Conservation (phyloP, 2,888 invertebrate genomes). For the Luperina testacea region DNA sequence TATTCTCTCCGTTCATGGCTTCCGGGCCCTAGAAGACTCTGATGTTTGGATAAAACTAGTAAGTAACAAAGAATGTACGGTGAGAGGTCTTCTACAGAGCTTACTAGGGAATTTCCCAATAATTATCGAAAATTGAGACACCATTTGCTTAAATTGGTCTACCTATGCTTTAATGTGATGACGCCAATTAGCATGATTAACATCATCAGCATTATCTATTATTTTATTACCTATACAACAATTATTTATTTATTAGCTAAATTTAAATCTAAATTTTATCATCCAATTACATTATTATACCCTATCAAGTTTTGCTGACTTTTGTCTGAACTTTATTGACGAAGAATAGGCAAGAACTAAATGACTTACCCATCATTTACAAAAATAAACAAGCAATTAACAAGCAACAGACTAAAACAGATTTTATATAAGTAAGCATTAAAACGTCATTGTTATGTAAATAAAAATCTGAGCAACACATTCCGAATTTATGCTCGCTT, state of each 20-base stretch:
- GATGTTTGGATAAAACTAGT: background rate
- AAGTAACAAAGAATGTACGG: background rate
- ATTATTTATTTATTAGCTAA: background rate
- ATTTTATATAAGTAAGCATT: constrained; percentile 20
- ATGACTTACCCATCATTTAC: background rate
- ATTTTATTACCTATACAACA: background rate
- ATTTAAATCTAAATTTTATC: background rate
- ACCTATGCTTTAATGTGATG: background rate
- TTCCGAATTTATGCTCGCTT: constrained; percentile 31
- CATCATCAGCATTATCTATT: background rate
- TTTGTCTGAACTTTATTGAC: background rate
- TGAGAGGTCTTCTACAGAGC: background rate
- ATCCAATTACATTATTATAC: background rate
- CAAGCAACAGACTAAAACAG: constrained; percentile 6
- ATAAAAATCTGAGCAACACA: constrained; percentile 19
- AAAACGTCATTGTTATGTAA: constrained; percentile 42
- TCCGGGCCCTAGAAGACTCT: no score
- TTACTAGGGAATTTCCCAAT: background rate
- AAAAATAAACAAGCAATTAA: constrained; percentile 19
- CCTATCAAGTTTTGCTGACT: background rate
- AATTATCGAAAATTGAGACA: background rate
- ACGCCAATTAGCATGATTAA: background rate
- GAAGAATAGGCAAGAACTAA: constrained; percentile 1
- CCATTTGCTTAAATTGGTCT: background rate
- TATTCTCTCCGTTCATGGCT: no score